These are phyloP conservation scores for Thripadectes ignobilis DNA, from an alignment of 2,797 vertebrate genomes.

Conservation along the genomic window DNA sequence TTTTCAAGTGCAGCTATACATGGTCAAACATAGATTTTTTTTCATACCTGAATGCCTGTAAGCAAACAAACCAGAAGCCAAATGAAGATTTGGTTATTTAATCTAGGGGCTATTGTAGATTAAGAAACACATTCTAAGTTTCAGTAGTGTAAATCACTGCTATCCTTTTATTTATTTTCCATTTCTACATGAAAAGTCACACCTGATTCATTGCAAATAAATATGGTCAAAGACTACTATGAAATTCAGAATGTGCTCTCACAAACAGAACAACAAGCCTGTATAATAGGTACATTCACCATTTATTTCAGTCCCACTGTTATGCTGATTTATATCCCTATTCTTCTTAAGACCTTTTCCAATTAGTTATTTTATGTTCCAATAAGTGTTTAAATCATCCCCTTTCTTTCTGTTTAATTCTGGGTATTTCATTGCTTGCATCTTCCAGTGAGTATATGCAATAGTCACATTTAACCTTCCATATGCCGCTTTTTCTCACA, in stretches of 20 bases:
- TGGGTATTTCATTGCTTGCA: not conserved
- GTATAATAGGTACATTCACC: not conserved
- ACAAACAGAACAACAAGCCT: not conserved
- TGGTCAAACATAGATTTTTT: not conserved
- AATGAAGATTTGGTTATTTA: not conserved
- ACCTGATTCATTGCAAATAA: not conserved
- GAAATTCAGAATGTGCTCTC: not conserved
- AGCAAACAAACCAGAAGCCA: not conserved
- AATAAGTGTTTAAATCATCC: not conserved
- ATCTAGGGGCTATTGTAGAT: not conserved
- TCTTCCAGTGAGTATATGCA: not conserved
- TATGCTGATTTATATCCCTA: not conserved
- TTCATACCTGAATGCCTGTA: not conserved
- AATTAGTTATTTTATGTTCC: not conserved
- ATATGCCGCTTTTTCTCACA: not conserved
- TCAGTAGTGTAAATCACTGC: not conserved
- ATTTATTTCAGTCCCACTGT: not conserved
- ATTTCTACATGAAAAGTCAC: not conserved
- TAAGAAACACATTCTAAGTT: not conserved
- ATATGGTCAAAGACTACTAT: not conserved
- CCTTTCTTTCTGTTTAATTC: not conserved
- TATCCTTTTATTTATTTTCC: not conserved
- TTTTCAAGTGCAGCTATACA: not conserved
- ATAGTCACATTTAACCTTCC: not conserved
- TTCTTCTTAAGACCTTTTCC: not conserved